Evolutionary conservation across 2,113 vertebrate species (phyloP).

Genomic region (Sisor rabdophorus): DNA sequence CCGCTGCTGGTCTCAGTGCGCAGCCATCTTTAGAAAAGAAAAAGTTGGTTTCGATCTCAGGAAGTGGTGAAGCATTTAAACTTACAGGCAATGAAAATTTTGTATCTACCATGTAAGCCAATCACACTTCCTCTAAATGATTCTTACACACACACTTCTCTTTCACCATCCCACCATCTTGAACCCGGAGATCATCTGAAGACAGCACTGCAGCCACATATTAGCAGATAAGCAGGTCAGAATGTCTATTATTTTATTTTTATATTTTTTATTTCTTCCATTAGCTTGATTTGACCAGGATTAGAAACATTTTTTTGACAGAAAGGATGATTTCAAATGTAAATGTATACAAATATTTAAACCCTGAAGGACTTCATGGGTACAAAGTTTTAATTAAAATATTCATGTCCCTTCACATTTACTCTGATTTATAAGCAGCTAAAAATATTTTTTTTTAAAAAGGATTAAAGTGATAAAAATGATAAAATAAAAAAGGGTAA

Average conservation of each 20-base stretch:
- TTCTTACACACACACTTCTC: conserved; percentile 12
- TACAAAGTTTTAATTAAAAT: neutral
- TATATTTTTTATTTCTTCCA: too few species aligned
- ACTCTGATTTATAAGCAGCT: neutral
- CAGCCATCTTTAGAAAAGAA: conserved; percentile 37
- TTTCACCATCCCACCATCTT: conserved; percentile 21
- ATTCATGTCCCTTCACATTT: neutral
- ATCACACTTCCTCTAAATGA: conserved; percentile 48
- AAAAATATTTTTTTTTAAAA: neutral
- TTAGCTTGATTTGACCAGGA: neutral
- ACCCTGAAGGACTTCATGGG: neutral
- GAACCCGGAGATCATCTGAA: conserved; percentile 13
- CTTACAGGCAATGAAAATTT: conserved; percentile 32
- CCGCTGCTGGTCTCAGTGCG: neutral
- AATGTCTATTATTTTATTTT: neutral
- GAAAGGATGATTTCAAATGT: neutral
- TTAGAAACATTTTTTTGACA: neutral
- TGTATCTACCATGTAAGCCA: conserved; percentile 42
- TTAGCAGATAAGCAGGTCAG: conserved; percentile 26
- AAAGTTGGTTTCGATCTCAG: conserved; percentile 35
- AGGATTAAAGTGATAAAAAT: neutral
- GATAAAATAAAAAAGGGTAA: too few species aligned
- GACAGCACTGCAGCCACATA: neutral
- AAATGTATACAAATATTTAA: neutral
- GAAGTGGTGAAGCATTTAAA: conserved; percentile 43